Evolutionary conservation across 1,140 invertebrate species (phyloP).

Genomic region (Danaus melanippus): DNA sequence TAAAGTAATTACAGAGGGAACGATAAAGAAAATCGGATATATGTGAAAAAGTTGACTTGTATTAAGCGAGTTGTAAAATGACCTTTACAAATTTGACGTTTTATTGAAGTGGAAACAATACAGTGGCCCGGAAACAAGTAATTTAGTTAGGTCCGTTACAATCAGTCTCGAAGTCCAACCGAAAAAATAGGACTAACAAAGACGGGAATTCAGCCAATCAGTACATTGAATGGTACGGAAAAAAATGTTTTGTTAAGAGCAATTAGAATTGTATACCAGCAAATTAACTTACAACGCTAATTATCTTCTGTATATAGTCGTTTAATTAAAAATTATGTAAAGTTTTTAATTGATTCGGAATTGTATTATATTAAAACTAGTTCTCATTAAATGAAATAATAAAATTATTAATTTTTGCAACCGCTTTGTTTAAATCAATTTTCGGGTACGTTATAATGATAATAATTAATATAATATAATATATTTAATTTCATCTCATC

Average conservation of each 20-base stretch:
- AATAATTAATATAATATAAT: too few species aligned
- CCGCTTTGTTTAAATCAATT: too few species aligned
- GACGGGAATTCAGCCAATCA: slow-evolving; percentile 14
- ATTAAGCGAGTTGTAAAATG: slow-evolving; percentile 6
- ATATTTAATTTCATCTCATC: too few species aligned
- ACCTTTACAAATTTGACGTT: slow-evolving; percentile 8
- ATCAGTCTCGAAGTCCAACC: slow-evolving; percentile 13
- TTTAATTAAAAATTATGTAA: too few species aligned
- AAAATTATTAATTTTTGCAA: too few species aligned
- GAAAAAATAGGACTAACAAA: slow-evolving; percentile 18
- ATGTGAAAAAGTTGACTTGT: neutral
- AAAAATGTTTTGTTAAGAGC: slow-evolving; percentile 14
- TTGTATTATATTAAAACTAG: too few species aligned
- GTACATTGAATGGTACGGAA: slow-evolving; percentile 14
- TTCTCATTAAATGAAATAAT: too few species aligned
- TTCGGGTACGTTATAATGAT: too few species aligned
- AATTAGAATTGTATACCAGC: slow-evolving; percentile 17
- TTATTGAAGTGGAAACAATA: slow-evolving; percentile 19
- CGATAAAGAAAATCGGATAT: too few species aligned
- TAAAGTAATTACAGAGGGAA: too few species aligned
- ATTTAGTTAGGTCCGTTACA: slow-evolving; percentile 21
- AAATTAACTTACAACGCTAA: slow-evolving; percentile 4
- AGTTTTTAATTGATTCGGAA: too few species aligned
- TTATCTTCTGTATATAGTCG: too few species aligned
- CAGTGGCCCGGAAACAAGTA: slow-evolving; percentile 1